phyloP scores from a whole-genome alignment of 2,113 vertebrate genomes.

The Thunnus maccoyii region DNA sequence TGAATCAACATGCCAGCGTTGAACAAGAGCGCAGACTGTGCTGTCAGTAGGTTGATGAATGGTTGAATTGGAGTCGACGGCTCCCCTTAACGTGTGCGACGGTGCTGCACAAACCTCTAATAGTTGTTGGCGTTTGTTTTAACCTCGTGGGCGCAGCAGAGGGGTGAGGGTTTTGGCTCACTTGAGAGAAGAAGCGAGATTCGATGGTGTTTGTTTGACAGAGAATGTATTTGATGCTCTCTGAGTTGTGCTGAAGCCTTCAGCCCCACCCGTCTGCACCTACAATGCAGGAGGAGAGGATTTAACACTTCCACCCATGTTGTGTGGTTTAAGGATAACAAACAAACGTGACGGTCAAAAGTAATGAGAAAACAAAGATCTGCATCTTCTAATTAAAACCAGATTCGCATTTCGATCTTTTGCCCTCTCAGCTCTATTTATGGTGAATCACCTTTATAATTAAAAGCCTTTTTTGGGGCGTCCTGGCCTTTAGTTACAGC shows the following conservation, averaged over 20 bases:
- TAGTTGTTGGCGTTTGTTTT: constrained; percentile 11
- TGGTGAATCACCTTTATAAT: constrained; percentile 39
- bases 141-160: constrained; percentile 11
- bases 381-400: constrained; percentile 45
- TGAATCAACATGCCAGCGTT: constrained; percentile 5
- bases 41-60: background rate
- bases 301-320: constrained; percentile 35
- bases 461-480: constrained; percentile 10
- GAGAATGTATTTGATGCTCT: constrained; percentile 4
- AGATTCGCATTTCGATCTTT: constrained; percentile 35
- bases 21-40: background rate
- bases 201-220: constrained; percentile 13
- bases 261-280: background rate
- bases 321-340: constrained; percentile 33
- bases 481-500: constrained; percentile 26
- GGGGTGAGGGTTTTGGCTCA: constrained; percentile 16
- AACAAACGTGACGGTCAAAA: constrained; percentile 31
- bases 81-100: background rate
- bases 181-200: background rate
- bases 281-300: background rate
- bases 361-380: constrained; percentile 32
- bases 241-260: background rate
- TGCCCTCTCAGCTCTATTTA: constrained; percentile 26
- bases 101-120: constrained; percentile 9
- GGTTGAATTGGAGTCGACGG: background rate